phyloP scores from a whole-genome alignment of 2,113 vertebrate species.

The Talpa occidentalis region DNA sequence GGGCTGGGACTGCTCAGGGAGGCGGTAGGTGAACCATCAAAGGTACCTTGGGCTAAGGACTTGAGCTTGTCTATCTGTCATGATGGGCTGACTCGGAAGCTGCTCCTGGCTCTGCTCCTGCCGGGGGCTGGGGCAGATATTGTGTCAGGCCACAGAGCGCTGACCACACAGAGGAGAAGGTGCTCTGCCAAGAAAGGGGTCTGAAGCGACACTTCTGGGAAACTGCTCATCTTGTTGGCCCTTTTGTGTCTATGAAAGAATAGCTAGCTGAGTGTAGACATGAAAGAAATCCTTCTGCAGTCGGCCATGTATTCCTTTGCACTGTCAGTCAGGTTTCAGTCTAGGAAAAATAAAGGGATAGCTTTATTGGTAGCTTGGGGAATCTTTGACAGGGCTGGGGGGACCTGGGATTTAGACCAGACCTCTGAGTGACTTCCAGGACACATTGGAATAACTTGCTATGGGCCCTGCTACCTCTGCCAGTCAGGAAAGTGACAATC shows the following conservation, averaged over 20 bases:
- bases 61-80: neutral
- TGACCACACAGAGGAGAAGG: neutral
- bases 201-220: neutral
- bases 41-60: neutral
- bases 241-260: neutral
- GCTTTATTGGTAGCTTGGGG: neutral
- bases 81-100: neutral
- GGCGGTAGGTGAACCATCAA: neutral
- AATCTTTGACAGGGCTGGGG: neutral
- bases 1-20: neutral
- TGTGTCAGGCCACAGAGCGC: neutral
- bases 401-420: neutral
- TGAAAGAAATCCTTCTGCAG: neutral
- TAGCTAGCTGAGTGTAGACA: neutral
- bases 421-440: constrained; percentile 18
- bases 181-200: neutral
- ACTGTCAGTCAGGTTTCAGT: neutral
- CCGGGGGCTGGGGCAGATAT: neutral
- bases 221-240: neutral
- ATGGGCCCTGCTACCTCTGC: neutral
- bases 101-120: neutral
- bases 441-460: neutral
- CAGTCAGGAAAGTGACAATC: neutral
- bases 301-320: neutral
- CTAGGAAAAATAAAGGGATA: neutral